phyloP scores from a whole-genome alignment of 2,797 vertebrate species.

The Podargus strigoides region DNA sequence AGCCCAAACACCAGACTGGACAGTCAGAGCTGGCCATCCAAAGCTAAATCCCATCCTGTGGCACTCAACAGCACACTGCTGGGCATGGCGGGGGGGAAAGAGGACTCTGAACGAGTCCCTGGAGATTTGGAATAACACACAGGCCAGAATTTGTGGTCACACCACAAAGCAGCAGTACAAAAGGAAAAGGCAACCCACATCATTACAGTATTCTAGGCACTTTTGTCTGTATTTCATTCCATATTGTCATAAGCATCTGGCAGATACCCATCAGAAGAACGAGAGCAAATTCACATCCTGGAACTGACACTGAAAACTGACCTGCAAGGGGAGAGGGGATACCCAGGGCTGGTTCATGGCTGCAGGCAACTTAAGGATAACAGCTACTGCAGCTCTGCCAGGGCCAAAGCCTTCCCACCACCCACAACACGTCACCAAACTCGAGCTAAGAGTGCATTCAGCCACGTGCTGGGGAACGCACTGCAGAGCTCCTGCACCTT shows the following conservation, averaged over 20 bases:
- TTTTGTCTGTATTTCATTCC: neutral
- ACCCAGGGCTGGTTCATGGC: no score
- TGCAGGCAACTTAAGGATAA: no score
- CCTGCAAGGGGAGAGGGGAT: no score
- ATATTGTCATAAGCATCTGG: neutral
- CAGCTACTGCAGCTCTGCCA: no score
- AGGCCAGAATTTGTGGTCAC: neutral
- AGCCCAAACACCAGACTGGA: neutral
- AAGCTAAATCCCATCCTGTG: neutral
- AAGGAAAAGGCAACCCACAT: neutral
- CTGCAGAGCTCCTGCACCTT: no score
- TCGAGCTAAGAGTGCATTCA: no score
- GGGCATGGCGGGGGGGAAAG: neutral
- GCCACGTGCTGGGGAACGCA: no score
- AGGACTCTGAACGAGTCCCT: neutral
- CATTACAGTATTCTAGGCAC: rapidly evolving
- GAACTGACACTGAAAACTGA: no score
- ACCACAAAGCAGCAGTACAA: neutral
- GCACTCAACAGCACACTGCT: neutral
- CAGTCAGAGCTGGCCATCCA: neutral
- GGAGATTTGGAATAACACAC: neutral
- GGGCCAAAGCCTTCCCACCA: no score
- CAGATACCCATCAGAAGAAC: neutral
- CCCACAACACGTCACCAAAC: no score
- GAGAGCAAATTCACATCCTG: no score